Conservation (phyloP, 2,113 vertebrate genomes). For the Eurystomus gularis region DNA sequence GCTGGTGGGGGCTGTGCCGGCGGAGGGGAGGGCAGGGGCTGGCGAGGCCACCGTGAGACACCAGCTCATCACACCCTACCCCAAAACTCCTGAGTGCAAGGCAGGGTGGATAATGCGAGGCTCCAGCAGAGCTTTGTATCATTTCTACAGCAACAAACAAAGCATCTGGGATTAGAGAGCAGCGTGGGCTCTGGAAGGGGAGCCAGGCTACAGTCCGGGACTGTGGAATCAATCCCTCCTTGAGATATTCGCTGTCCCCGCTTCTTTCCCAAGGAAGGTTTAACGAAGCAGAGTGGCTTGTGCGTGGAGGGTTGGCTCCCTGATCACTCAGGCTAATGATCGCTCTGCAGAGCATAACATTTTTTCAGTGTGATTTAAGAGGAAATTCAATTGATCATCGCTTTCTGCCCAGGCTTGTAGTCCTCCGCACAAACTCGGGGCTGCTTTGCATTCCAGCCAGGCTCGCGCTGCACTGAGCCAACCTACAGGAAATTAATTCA, state of each 20-base stretch:
- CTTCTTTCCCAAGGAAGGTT: background rate
- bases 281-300: background rate
- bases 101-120: background rate
- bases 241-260: accelerated
- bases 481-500: background rate
- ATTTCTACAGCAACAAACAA: background rate
- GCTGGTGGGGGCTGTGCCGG: background rate
- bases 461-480: background rate
- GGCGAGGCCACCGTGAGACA: accelerated
- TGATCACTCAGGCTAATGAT: background rate
- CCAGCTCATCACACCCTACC: accelerated
- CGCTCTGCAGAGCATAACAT: background rate
- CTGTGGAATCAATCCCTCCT: background rate
- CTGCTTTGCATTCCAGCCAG: constrained; percentile 51
- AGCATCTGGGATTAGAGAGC: background rate
- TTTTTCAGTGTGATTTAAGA: background rate
- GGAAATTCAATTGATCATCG: constrained; percentile 6
- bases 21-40: background rate
- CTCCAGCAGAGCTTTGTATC: background rate
- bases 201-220: background rate
- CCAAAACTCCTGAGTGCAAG: accelerated
- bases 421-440: background rate
- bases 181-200: background rate
- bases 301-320: background rate
- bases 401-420: background rate